phyloP scores from a whole-genome alignment of 2,888 invertebrate species.

The Trichopria drosophilae region DNA sequence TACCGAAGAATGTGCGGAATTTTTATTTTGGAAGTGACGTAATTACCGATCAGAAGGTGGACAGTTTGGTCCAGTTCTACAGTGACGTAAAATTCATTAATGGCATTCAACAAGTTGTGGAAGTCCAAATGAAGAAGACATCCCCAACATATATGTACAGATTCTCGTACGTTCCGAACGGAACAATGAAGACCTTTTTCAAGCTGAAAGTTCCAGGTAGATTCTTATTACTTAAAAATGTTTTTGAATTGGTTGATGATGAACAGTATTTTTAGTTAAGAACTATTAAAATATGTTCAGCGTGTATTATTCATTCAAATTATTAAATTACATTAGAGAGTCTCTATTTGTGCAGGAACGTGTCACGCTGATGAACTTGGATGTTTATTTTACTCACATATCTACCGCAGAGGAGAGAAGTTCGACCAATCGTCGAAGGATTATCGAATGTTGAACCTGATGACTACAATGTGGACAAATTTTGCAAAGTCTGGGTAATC shows the following conservation, averaged over 20 bases:
- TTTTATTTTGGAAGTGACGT: conserved; percentile 60
- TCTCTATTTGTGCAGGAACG: conserved; percentile 58
- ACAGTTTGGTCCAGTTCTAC: conserved; percentile 59
- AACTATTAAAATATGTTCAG: no score
- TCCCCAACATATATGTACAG: conserved; percentile 64
- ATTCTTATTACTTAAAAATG: no score
- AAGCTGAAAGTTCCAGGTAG: no score
- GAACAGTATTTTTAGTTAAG: no score
- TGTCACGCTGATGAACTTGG: conserved; percentile 67
- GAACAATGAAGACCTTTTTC: no score
- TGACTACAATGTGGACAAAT: conserved; percentile 48
- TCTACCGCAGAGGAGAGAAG: conserved; percentile 25
- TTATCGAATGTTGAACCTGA: conserved; percentile 37
- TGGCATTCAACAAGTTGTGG: conserved; percentile 55
- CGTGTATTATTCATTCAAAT: no score
- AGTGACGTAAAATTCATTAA: conserved; percentile 61
- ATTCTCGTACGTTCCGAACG: conserved; percentile 58
- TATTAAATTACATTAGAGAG: no score
- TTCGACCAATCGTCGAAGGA: conserved; percentile 39
- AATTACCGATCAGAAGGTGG: conserved; percentile 54
- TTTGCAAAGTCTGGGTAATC: conserved; percentile 51
- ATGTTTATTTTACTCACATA: conserved; percentile 61
- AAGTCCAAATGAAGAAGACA: conserved; percentile 54
- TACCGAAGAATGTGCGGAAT: conserved; percentile 53
- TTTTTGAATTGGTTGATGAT: no score